Conservation (phyloP, 2,888 invertebrate genomes). For the Agonopterix subpropinquella region DNA sequence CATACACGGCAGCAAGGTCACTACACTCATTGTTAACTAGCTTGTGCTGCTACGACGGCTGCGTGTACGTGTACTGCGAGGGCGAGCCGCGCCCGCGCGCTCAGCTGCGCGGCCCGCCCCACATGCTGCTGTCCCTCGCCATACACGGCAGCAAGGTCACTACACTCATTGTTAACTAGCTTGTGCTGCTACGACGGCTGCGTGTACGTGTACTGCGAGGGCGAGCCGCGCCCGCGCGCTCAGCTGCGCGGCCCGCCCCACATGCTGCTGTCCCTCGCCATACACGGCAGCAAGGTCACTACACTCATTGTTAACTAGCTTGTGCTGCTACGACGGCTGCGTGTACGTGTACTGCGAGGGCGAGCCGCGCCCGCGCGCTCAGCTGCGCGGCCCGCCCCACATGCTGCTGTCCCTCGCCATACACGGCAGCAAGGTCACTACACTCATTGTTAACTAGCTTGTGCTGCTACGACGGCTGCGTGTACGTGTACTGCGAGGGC, state of each 20-base stretch:
- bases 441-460: too few relatives aligned
- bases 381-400: slow-evolving; percentile 81
- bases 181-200: slow-evolving; percentile 76
- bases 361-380: slow-evolving; percentile 73
- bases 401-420: slow-evolving; percentile 83
- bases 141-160: slow-evolving; percentile 78
- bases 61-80: slow-evolving; percentile 82
- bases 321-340: slow-evolving; percentile 77
- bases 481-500: slow-evolving; percentile 80
- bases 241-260: slow-evolving; percentile 82
- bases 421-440: slow-evolving; percentile 75
- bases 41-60: slow-evolving; percentile 75
- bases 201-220: slow-evolving; percentile 81
- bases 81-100: slow-evolving; percentile 72
- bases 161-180: too few relatives aligned
- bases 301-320: too few relatives aligned
- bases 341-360: slow-evolving; percentile 81
- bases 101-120: slow-evolving; percentile 80
- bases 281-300: slow-evolving; percentile 77
- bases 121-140: slow-evolving; percentile 83
- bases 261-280: slow-evolving; percentile 82
- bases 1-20: slow-evolving; percentile 78
- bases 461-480: slow-evolving; percentile 86
- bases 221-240: slow-evolving; percentile 72
- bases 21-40: too few relatives aligned